Percentiles rank a stretch among this genome's conserved stretches.
Evolutionary conservation across 2,113 vertebrate genomes (phyloP).

Genomic region (Garra rufa): DNA sequence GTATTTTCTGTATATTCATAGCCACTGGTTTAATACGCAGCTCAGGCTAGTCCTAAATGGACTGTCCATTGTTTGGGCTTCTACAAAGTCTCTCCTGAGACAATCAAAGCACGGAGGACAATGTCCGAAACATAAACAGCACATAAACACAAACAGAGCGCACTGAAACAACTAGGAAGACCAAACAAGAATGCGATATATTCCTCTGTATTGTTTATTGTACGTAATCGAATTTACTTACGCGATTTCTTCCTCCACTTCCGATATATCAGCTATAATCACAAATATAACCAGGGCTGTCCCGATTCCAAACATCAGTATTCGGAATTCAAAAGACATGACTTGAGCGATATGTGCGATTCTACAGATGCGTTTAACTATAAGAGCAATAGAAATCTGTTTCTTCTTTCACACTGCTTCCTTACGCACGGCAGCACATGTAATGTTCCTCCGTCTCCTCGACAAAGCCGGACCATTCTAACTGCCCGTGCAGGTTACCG

Average conservation of each 20-base stretch:
- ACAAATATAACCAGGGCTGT: conserved; percentile 84
- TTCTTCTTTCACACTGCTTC: conserved; percentile 4
- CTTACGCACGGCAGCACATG: conserved; percentile 3
- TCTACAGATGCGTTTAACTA: conserved; percentile 19
- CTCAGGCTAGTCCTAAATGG: neutral
- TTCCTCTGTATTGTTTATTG: neutral
- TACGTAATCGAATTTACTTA: conserved; percentile 68
- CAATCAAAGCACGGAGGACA: conserved; percentile 11
- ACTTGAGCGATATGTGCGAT: conserved; percentile 56
- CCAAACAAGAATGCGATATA: neutral
- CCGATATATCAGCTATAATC: conserved; percentile 86
- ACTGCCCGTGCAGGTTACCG: conserved; percentile 18
- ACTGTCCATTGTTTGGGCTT: conserved; percentile 34
- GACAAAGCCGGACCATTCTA: conserved; percentile 19
- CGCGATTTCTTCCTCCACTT: conserved; percentile 89
- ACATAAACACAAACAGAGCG: neutral
- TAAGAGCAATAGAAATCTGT: conserved; percentile 12
- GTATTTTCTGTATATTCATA: neutral
- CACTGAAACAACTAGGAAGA: neutral
- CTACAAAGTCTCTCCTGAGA: conserved; percentile 28
- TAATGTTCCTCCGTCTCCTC: neutral
- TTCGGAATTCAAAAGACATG: conserved; percentile 85
- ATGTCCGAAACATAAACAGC: neutral
- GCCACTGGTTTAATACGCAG: neutral
- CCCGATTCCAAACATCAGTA: conserved; percentile 85